Evolutionary conservation across 2,113 vertebrate genomes (phyloP), one percentile per base, ranked within the genome.

Genomic region (Thryonomys swinderianus): DNA sequence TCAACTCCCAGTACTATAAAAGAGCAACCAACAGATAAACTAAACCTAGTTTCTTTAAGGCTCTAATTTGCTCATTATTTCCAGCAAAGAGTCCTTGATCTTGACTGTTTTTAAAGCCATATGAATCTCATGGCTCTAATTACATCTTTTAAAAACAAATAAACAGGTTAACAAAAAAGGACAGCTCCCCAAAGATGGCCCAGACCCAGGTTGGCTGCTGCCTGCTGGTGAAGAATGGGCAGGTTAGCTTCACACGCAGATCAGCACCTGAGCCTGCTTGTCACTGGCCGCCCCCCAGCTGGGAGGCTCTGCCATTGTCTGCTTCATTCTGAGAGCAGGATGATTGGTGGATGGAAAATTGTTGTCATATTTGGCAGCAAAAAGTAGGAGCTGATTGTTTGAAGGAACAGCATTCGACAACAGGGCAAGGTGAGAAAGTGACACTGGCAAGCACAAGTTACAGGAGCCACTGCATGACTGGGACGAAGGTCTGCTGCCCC

Each of bases 361-460:
- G 80, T 30, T 45, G 34, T 71, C 32, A 5, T 59, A 88, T 92
- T 85, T 67, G 89, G 34, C 91, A 78, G 71, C 59, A 45, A 37
- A 45, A 85, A 89, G 53, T 25, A 69, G 92, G 81, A 92, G 83
- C 61, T 90, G 55, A 88, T 92, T 73, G 55, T 27, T 34, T 66
- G 10, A 42, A 67, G 71, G 45, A 83, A 67, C 57, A 42, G 66
- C 88, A 10, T 93, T 88, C 67, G 92, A 81, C 85, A 93, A 88
- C 37, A 55, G 20, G 18, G 4, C 13, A 12, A 17, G 48, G 10
- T 23, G 45, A 85, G 71, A 67, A 76, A 57, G 42, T 3, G n/a
- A 25, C 51, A 48, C 67, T 80, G 69, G 69, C 4, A 73, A 67
- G 62, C 18, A 51, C 45, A 42, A 57, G 40, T 69, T 40, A 3